These are phyloP conservation scores for Acropora yongei DNA, from an alignment of 64 coral and sea anemone species.

Conservation along the genomic window DNA sequence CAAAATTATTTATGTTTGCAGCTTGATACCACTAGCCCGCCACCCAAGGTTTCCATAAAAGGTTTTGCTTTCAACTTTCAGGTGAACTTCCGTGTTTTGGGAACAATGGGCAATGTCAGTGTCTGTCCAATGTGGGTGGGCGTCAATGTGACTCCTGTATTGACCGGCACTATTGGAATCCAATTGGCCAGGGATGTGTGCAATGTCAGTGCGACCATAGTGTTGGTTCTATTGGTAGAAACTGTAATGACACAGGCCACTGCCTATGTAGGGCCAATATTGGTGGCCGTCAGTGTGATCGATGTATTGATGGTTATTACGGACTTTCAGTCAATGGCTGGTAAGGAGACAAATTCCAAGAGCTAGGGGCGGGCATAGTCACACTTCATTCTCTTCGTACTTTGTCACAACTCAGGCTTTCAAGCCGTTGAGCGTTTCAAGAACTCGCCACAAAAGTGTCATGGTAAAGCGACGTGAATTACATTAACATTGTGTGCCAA, in stretches of 20 bases:
- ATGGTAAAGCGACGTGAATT: too few relatives aligned
- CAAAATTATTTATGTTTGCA: too few relatives aligned
- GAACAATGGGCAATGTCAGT: constrained; percentile 76
- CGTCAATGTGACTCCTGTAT: constrained; percentile 74
- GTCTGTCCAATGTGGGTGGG: constrained; percentile 79
- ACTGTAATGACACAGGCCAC: constrained; percentile 79
- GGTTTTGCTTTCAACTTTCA: neutral
- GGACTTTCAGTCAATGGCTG: constrained; percentile 62
- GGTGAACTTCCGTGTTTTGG: constrained; percentile 74
- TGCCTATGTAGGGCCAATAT: constrained; percentile 83
- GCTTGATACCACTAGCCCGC: too few relatives aligned
- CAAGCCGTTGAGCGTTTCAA: too few relatives aligned
- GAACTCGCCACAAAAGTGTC: too few relatives aligned
- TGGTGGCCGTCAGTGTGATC: constrained; percentile 72
- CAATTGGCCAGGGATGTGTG: constrained; percentile 76
- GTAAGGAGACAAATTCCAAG: neutral
- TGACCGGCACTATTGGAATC: constrained; percentile 81
- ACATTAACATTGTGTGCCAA: too few relatives aligned
- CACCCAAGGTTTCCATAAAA: too few relatives aligned
- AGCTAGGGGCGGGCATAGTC: too few relatives aligned
- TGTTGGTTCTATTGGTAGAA: constrained; percentile 56
- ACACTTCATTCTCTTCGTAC: too few relatives aligned
- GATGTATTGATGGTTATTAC: constrained; percentile 82
- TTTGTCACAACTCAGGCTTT: too few relatives aligned
- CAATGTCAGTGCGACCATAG: constrained; percentile 77